Base-by-base conservation (phyloP, 1,140 invertebrate species). In the Nephila pilipes region DNA sequence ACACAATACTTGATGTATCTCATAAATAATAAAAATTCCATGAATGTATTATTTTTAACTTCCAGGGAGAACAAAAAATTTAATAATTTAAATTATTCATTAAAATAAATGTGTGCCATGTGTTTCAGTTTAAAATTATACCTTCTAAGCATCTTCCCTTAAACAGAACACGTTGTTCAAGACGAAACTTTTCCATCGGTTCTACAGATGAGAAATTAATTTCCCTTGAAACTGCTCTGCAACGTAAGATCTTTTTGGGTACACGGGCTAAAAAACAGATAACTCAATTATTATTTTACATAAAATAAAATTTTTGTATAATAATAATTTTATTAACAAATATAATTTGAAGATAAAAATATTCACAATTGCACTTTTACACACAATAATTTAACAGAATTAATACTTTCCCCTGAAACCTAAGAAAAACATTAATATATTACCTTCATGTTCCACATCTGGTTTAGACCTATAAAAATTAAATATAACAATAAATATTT, bases 161-260 rank as follows among this genome's bases (percentile, higher is more conserved):
- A 94, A 97, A 97, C 63, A 97, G 96, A 36, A 98, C 97, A 96
- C 98, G 98, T 95, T 99, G 99, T 96, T 99, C 99, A 80, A 99
- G 96, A 94, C 99, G 96, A 96, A 99, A 99, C 95, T 98, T 98
- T 94, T 99, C 98, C 97, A 99, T 98, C 18, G 98, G 96, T 96
- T 99, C 98, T 85, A 97, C 96, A 36, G 99, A 99, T 94, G 99
- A 99, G 95, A 99, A 99, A 96, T 99, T 99, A 94, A 99, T 98
- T 96, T 99, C 99, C 94, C 99, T 96, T 0, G 99, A 99, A 22
- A 99, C 98, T 36, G 98, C 98, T 95, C 98, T 96, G 96, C 99
- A 99, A 96, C 99, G 98, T 57, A 99, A 96, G 94, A 99, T 99
- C 95, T 97, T 98, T 95, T 99, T 99, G 1, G 99, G 99, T 81